Evolutionary conservation across 2,888 invertebrate genomes (phyloP), one percentile per base, ranked within the genome.

Genomic region (Iselma pallidipennis): DNA sequence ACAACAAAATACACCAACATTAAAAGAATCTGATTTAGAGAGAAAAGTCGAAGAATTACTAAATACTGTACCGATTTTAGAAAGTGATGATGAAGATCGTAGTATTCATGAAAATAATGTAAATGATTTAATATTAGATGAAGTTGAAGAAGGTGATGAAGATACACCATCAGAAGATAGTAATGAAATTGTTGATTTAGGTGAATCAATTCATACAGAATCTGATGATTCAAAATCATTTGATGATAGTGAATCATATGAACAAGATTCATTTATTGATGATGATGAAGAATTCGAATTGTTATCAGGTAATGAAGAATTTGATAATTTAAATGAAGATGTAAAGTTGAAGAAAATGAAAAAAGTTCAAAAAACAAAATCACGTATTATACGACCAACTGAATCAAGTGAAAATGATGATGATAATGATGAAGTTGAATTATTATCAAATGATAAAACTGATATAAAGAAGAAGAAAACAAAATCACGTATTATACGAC

Each of bases 121-220:
- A 42, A 19, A 42, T 42, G 9, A 42, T 42, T 19, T 42, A 10
- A 42, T 42, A 42, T 42, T 56, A 48, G 10, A 42, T 42, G 42
- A 42, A 42, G 81, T 80, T 12, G 76, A 75, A 58, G 81, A 81
- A 74, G 80, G 76, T 14, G 78, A 80, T 67, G 80, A 81, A 69
- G 80, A 79, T 54, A 79, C 78, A 3, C 78, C 80, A 10, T 77
- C 78, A 31, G 78, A 79, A 68, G 78, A 71, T 25, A 80, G 80
- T 56, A 81, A 80, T 64, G 76, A 78, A 37, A 80, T 82, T 25
- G 64, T 74, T 4, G 80, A 78, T 66, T 73, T 74, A 59, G 81
- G 81, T 14, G 81, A 82, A 71, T 78, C 79, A 4, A 69, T 82
- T 29, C 71, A 78, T 49, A 70, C 72, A 0, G 75, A 74, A 55